Conservation (phyloP, 2,113 vertebrate genomes). For the Pitta sordida region DNA sequence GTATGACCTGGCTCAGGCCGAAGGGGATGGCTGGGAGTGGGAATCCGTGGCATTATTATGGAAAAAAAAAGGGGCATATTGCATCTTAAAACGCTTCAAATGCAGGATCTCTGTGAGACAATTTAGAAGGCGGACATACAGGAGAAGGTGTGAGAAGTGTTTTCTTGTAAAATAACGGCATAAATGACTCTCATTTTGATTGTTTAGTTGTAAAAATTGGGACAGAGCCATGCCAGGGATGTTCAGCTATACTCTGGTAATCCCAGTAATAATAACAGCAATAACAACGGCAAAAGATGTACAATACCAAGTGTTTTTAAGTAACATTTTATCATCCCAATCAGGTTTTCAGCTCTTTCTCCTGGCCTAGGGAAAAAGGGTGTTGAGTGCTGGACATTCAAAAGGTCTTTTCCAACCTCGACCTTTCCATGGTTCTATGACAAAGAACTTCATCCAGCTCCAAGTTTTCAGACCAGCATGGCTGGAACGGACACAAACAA, state of each 20-base stretch:
- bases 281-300: not conserved
- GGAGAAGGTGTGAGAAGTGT: not conserved
- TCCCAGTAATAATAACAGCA: not conserved
- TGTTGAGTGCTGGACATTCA: accelerated
- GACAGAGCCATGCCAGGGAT: not conserved
- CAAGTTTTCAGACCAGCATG: not conserved
- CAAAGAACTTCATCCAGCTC: not conserved
- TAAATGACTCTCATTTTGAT: not conserved
- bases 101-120: not conserved
- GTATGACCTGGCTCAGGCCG: not conserved
- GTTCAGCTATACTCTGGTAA: not conserved
- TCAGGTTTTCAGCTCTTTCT: not conserved
- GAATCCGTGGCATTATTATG: not conserved
- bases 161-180: not conserved
- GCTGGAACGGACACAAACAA: not conserved
- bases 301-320: not conserved
- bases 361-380: not conserved
- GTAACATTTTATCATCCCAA: not conserved
- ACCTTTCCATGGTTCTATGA: no score
- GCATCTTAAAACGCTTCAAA: not conserved
- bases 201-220: not conserved
- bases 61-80: not conserved
- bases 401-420: not conserved
- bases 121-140: accelerated
- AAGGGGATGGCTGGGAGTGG: not conserved